Evolutionary conservation across 2,113 vertebrate genomes (phyloP), one percentile per base, ranked within the genome.

Genomic region (Mustelus asterias): DNA sequence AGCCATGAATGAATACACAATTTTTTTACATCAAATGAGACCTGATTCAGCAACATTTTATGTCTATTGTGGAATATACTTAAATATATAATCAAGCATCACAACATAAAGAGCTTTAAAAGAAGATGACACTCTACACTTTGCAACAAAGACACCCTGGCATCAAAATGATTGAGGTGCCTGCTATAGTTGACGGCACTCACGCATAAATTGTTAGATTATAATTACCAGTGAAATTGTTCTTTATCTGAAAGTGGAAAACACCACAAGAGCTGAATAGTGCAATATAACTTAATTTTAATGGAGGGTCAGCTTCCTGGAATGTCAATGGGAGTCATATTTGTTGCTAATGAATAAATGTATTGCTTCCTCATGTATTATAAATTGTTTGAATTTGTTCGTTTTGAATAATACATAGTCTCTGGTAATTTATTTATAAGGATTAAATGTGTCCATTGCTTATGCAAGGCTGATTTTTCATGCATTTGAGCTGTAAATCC

Each of bases 391-490:
- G 94, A 95, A 72, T 95, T 95, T 95, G 94, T 95, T 72, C 37
- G 13, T 29, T 95, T 54, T 95, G 94, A 95, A 95, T 95, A 95
- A 95, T 95, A 72, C 94, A 95, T 95, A 70, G 44, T 29, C 41
- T 95, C 41, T 95, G 41, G 94, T 95, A 95, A 95, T 72, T 95
- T 95, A 95, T 95, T 95, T 72, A 95, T 95, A 54, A 95, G 44
- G 69, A 95, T 95, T 95, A 95, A 95, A 95, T 95, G 94, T 95
- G 94, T 95, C 69, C 69, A 72, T 44, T 76, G 69, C 69, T 76
- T 95, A 95, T 95, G 69, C 70, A 95, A 95, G 94, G 69, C 41
- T 76, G 24, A 95, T 48, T 95, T 94, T 95, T 95, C 41, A 95
- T 48, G 94, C 67, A 33, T 41, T 95, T 72, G 94, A 95, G 44